These are phyloP conservation scores for Gallinago paraguaiae DNA, from an alignment of 2,113 vertebrate species.

Conservation along the genomic window DNA sequence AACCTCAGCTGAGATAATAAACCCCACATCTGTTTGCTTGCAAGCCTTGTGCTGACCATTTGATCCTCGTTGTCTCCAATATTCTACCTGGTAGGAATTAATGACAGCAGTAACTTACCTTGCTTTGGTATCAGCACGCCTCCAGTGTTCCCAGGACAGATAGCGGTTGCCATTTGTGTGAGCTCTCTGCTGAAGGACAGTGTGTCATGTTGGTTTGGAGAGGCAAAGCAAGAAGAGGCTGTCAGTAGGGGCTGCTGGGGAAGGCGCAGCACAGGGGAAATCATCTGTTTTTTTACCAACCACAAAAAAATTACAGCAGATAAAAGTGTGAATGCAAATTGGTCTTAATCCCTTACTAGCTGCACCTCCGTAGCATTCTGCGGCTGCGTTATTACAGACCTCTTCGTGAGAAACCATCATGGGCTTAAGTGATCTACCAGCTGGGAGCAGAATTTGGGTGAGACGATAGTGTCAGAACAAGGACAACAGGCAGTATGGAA, in stretches of 20 bases:
- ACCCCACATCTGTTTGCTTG: not conserved
- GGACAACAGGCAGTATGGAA: not conserved
- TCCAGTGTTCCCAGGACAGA: not conserved
- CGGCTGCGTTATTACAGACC: not conserved
- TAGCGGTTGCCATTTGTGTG: not conserved
- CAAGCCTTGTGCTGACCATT: not conserved
- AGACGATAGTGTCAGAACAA: not conserved
- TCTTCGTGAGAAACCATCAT: not conserved
- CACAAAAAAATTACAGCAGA: not conserved
- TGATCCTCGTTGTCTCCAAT: not conserved
- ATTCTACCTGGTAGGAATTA: not conserved
- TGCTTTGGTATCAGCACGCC: not conserved
- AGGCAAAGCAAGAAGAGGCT: not conserved
- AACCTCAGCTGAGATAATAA: not conserved
- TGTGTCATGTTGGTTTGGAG: not conserved
- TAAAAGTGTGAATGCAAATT: accelerated
- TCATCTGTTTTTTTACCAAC: not conserved
- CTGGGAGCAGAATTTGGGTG: not conserved
- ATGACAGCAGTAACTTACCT: not conserved
- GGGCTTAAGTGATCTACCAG: not conserved
- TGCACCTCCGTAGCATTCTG: not conserved
- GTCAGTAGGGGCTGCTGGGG: not conserved
- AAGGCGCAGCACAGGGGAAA: not conserved
- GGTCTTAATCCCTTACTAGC: not conserved
- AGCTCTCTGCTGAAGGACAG: accelerated